Evolutionary conservation across 1,140 invertebrate genomes (phyloP).

Genomic region (Hesperophylax magnus): DNA sequence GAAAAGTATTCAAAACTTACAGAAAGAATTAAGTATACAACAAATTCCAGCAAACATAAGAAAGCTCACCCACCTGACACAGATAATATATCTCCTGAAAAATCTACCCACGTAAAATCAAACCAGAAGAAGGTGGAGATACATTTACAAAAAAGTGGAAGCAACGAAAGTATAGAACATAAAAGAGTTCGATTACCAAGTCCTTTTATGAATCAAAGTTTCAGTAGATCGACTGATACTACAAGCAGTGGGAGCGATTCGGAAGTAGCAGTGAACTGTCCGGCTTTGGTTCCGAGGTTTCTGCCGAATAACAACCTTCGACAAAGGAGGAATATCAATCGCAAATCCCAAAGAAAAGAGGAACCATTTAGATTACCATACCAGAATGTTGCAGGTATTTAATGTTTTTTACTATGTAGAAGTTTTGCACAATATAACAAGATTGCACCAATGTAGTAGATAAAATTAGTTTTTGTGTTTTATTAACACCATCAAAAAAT

Average conservation of each 20-base stretch:
- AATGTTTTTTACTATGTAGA: not conserved
- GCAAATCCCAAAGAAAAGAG: slow-evolving; percentile 49
- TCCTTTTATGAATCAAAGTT: slow-evolving; percentile 54
- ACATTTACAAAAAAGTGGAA: slow-evolving; percentile 46
- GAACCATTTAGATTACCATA: slow-evolving; percentile 50
- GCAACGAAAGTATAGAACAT: slow-evolving; percentile 41
- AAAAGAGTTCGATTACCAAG: slow-evolving; percentile 50
- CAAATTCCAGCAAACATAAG: slow-evolving; percentile 32
- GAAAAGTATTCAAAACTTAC: slow-evolving; percentile 23
- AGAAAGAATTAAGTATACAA: slow-evolving; percentile 17
- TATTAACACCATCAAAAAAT: not conserved
- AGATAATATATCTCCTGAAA: not conserved
- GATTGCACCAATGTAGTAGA: too few relatives aligned
- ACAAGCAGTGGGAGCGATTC: slow-evolving; percentile 62
- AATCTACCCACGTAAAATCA: not conserved
- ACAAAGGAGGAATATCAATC: slow-evolving; percentile 35
- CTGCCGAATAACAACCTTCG: slow-evolving; percentile 56
- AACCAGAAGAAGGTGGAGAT: slow-evolving; percentile 18
- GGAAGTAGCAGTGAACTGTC: slow-evolving; percentile 63
- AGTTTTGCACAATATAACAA: slow-evolving; percentile 8
- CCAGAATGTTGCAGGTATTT: slow-evolving; percentile 53
- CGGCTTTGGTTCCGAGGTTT: slow-evolving; percentile 63
- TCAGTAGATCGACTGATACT: slow-evolving; percentile 49
- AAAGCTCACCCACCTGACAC: slow-evolving; percentile 14
- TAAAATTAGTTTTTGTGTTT: not conserved